phyloP scores from a whole-genome alignment of 1,140 invertebrate species.

The Drosophila mauritiana region DNA sequence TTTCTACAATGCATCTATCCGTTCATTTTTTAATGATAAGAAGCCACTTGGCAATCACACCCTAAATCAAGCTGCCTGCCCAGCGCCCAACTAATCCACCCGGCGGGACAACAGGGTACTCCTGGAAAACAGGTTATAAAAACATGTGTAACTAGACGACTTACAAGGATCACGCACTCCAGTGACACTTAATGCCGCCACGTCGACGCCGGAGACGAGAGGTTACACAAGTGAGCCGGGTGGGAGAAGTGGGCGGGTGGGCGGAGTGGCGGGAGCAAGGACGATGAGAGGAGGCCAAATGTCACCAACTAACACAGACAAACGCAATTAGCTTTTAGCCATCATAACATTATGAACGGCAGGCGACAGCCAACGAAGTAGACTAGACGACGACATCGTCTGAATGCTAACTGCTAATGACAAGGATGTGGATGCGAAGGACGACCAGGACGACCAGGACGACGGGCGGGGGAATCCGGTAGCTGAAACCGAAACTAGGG shows the following conservation, averaged over 20 bases:
- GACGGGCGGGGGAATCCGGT: conserved; percentile 7
- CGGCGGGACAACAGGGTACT: conserved; percentile 44
- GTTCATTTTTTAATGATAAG: too few relatives aligned
- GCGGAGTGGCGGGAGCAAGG: not conserved
- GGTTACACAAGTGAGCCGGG: too few relatives aligned
- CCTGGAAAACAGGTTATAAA: conserved; percentile 67
- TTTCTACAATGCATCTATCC: too few relatives aligned
- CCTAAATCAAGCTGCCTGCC: conserved; percentile 14
- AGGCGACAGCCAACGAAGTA: conserved; percentile 57
- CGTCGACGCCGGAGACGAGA: conserved; percentile 15
- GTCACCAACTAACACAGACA: conserved; percentile 71
- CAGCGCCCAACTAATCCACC: conserved; percentile 44
- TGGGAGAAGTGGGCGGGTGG: not conserved
- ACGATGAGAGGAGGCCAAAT: conserved; percentile 51
- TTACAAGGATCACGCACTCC: conserved; percentile 82
- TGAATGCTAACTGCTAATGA: conserved; percentile 74
- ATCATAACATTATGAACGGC: conserved; percentile 81
- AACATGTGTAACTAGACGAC: conserved; percentile 81
- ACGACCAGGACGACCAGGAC: conserved; percentile 1
- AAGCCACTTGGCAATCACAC: conserved; percentile 3
- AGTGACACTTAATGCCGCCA: conserved; percentile 77
- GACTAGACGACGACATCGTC: conserved; percentile 30
- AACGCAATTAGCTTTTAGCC: conserved; percentile 82
- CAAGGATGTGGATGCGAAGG: conserved; percentile 43
- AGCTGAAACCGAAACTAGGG: conserved; percentile 30